Percentiles rank a stretch among this genome's conserved stretches.
Evolutionary conservation across 2,797 vertebrate genomes (phyloP).

Genomic region (Scolopax rusticola): DNA sequence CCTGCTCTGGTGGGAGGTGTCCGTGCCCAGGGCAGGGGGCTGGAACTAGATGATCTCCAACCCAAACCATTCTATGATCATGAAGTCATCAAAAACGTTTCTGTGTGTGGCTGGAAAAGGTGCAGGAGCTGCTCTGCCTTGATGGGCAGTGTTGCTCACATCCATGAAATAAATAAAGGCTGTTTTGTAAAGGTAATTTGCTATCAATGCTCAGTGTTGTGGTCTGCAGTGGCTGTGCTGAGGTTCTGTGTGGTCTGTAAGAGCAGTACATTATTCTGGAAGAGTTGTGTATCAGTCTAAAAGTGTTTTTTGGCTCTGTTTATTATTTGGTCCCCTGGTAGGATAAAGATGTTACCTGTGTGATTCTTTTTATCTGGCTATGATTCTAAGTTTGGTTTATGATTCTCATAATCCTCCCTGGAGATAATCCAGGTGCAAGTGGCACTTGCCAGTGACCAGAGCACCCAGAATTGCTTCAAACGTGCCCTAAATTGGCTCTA

Average conservation of each 20-base stretch:
- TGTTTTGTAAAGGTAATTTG: not conserved
- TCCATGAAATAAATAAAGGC: not conserved
- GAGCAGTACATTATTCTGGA: not conserved
- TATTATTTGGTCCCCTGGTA: not conserved
- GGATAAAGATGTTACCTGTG: not conserved
- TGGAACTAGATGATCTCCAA: too few species aligned
- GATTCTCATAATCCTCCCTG: not conserved
- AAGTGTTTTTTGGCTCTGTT: not conserved
- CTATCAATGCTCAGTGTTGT: not conserved
- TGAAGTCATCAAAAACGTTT: not conserved
- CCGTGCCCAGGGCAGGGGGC: too few species aligned
- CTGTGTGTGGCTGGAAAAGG: not conserved
- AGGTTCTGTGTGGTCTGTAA: not conserved
- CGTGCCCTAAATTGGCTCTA: not conserved
- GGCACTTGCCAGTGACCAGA: not conserved
- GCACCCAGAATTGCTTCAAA: not conserved
- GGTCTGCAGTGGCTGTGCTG: not conserved
- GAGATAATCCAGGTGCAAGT: not conserved
- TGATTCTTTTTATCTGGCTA: not conserved
- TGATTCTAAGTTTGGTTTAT: not conserved
- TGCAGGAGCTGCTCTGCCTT: not conserved
- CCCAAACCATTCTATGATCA: not conserved
- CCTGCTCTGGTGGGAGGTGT: too few species aligned
- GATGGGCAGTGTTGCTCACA: not conserved
- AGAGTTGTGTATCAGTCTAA: not conserved